Base-by-base conservation (phyloP, 2,888 invertebrate genomes). In the Quadriops clusia region DNA sequence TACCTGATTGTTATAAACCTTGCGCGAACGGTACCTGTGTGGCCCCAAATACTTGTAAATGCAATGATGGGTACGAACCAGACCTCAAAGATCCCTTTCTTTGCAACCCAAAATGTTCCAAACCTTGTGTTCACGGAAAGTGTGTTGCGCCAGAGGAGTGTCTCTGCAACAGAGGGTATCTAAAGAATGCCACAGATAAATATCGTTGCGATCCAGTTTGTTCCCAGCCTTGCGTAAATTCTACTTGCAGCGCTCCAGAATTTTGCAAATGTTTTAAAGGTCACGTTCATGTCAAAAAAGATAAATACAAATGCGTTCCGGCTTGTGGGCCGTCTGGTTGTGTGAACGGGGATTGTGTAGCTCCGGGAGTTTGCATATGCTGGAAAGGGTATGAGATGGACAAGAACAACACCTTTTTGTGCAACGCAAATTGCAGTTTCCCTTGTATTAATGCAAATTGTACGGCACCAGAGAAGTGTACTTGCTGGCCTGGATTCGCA, bases 71-170 rank as follows among this genome's bases (percentile, higher is more conserved):
- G 3, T 38, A 20, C 11, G 13, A 26, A n/a, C 5, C 17, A 3
- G 17, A 34, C 24, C 23, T 26, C 9, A 17, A 10, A 3, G 30
- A 34, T 13, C 30, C 32, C 6, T 28, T 17, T 16, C 30, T 30
- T 14, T 44, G 43, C 27, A 9, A 24, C 17, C 36, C 37, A n/a
- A n/a, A n/a, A n/a, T 61, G 61, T 37, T 31, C 20, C 5, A 20
- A 31, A 16, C 25, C 30, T 3, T 34, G 34, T 9, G n/a, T 12
- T 2, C 26, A 34, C 7, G 34, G 34, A 15, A 21, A 17, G 7
- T 34, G 34, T 17, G 16, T 27, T 9, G 21, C 30, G 5, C 34
- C 34, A 3, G 34, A 34, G 23, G 26, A 16, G 8, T 30, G 28
- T 24, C 16, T 21, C 2, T 32, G 31, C 17, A 24, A 35, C 13